Conservation (phyloP, 2,113 vertebrate species). For the Esox niger region DNA sequence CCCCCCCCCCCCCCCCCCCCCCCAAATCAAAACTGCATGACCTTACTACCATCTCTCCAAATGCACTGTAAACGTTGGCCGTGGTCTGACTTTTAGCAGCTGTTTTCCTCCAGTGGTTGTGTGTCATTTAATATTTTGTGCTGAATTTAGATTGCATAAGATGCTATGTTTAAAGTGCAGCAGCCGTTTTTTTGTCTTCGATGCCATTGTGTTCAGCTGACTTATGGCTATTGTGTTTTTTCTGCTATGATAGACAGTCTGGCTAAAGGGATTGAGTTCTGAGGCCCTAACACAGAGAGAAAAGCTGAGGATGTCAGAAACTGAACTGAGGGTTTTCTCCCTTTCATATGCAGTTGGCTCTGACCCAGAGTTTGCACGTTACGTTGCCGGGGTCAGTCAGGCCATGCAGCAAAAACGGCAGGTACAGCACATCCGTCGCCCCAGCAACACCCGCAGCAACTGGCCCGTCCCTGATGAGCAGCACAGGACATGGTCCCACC, state of each 20-base stretch:
- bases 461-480: slow-evolving; percentile 92
- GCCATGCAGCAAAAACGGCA: slow-evolving; percentile 98
- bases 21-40: background rate
- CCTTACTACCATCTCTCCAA: background rate
- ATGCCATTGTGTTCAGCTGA: slow-evolving; percentile 42
- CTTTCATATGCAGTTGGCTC: slow-evolving; percentile 83
- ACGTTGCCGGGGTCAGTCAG: slow-evolving; percentile 95
- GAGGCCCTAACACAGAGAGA: slow-evolving; percentile 41
- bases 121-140: slow-evolving; percentile 17
- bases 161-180: slow-evolving; percentile 48
- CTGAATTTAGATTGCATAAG: slow-evolving; percentile 33
- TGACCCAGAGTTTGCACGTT: slow-evolving; percentile 96
- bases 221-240: slow-evolving; percentile 46
- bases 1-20: no score
- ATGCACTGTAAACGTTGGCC: slow-evolving; percentile 5
- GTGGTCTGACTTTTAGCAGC: background rate
- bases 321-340: slow-evolving; percentile 48
- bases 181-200: slow-evolving; percentile 41
- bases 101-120: background rate
- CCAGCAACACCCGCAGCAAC: slow-evolving; percentile 84
- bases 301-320: slow-evolving; percentile 61
- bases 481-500: slow-evolving; percentile 93
- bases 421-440: slow-evolving; percentile 88
- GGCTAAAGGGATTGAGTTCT: slow-evolving; percentile 43
- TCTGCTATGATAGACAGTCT: slow-evolving; percentile 54